phyloP scores from a whole-genome alignment of 2,113 vertebrate species.

The Antennarius striatus region DNA sequence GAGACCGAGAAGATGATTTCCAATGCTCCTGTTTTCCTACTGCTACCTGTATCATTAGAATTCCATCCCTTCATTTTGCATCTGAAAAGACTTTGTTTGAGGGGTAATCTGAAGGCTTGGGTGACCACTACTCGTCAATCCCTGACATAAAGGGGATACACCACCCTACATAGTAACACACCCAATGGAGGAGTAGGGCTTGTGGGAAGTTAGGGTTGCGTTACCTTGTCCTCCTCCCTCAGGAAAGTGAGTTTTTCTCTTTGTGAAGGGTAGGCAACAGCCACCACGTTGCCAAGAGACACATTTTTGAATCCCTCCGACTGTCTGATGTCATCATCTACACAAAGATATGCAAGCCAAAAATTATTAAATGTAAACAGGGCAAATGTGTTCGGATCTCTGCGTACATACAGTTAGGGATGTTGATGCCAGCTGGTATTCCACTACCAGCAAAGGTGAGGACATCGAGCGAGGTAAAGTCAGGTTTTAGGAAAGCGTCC shows the following conservation, averaged over 20 bases:
- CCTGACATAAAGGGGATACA: no score
- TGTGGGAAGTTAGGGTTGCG: not conserved
- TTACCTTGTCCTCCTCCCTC: slow-evolving; percentile 87
- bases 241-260: slow-evolving; percentile 91
- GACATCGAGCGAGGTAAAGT: slow-evolving; percentile 92
- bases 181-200: no score
- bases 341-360: slow-evolving; percentile 8
- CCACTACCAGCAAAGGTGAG: slow-evolving; percentile 91
- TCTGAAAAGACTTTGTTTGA: no score
- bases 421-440: slow-evolving; percentile 93
- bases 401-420: slow-evolving; percentile 85
- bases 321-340: slow-evolving; percentile 91
- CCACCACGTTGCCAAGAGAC: slow-evolving; percentile 88
- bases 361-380: not conserved
- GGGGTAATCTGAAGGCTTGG: no score
- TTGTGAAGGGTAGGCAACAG: slow-evolving; percentile 84
- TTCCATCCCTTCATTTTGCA: no score
- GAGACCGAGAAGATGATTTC: no score
- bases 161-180: no score
- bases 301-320: slow-evolving; percentile 93
- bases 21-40: no score
- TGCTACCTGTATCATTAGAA: no score
- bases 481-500: slow-evolving; percentile 88
- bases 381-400: not conserved
- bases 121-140: no score